Conservation (phyloP, 2,113 vertebrate genomes). For the Clarias batrachus region DNA sequence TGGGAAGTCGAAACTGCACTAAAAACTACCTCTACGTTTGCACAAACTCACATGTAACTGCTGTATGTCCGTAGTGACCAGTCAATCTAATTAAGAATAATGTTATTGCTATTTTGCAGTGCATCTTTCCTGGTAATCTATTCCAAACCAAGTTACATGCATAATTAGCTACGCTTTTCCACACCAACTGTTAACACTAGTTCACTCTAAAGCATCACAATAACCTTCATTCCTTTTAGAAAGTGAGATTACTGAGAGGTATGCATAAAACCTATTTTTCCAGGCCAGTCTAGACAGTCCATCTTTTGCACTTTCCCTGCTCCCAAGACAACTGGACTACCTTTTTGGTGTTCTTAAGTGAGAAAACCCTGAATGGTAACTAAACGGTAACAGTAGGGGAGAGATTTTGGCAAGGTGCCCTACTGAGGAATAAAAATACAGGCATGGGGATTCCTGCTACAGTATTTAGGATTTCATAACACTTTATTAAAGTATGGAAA, state of each 20-base stretch:
- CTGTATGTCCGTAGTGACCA: not conserved
- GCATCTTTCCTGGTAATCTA: not conserved
- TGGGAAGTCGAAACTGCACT: not conserved
- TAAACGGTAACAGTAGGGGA: not conserved
- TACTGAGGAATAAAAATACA: not conserved
- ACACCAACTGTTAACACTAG: not conserved
- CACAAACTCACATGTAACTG: not conserved
- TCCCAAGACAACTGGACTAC: not conserved
- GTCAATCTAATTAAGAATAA: not conserved
- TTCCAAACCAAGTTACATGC: not conserved
- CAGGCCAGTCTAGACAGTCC: not conserved
- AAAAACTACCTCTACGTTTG: not conserved
- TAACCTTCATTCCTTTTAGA: not conserved
- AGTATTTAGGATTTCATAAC: not conserved
- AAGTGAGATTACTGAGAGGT: not conserved
- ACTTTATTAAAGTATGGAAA: not conserved
- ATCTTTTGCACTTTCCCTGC: not conserved
- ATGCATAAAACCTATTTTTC: not conserved
- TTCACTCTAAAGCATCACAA: not conserved
- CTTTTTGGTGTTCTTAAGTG: not conserved
- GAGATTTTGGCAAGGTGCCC: not conserved
- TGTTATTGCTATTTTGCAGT: not conserved
- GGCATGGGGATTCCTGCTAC: not conserved
- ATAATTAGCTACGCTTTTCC: not conserved
- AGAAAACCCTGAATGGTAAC: not conserved